Evolutionary conservation across 2,113 vertebrate species (phyloP).

Genomic region (Leucosticte australis): DNA sequence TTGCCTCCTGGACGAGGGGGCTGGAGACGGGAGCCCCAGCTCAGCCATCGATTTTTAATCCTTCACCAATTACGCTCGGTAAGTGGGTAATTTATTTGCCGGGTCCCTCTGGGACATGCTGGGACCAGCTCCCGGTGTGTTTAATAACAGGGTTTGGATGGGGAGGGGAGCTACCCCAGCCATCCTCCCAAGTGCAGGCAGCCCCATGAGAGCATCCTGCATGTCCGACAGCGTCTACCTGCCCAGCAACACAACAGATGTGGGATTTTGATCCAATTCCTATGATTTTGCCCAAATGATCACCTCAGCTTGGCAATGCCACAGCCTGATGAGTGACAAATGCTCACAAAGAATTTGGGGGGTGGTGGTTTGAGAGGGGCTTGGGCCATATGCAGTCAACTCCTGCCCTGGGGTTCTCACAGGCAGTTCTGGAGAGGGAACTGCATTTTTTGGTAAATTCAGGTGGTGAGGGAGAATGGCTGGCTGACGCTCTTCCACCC

Average conservation of each 20-base stretch:
- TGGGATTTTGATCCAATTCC: background rate
- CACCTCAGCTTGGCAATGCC: background rate
- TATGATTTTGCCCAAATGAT: background rate
- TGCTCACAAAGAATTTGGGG: accelerated
- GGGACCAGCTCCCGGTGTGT: background rate
- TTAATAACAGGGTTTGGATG: background rate
- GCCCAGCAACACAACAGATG: background rate
- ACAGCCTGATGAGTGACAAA: background rate
- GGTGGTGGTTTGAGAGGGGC: background rate
- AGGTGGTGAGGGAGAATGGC: accelerated
- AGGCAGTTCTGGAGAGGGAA: background rate
- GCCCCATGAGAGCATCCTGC: accelerated
- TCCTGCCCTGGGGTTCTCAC: accelerated
- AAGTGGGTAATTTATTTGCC: slow-evolving; percentile 50
- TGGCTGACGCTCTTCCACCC: background rate
- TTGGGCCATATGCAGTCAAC: accelerated
- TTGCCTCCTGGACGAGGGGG: background rate
- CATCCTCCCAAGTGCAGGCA: accelerated
- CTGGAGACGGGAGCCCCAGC: accelerated
- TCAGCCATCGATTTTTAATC: slow-evolving; percentile 49
- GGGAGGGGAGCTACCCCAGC: background rate
- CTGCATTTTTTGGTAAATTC: background rate
- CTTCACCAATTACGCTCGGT: background rate
- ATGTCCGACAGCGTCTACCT: accelerated
- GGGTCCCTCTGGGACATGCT: background rate